Evolutionary conservation across 2,797 vertebrate genomes (phyloP).

Genomic region (Sphenopsis melanotis): DNA sequence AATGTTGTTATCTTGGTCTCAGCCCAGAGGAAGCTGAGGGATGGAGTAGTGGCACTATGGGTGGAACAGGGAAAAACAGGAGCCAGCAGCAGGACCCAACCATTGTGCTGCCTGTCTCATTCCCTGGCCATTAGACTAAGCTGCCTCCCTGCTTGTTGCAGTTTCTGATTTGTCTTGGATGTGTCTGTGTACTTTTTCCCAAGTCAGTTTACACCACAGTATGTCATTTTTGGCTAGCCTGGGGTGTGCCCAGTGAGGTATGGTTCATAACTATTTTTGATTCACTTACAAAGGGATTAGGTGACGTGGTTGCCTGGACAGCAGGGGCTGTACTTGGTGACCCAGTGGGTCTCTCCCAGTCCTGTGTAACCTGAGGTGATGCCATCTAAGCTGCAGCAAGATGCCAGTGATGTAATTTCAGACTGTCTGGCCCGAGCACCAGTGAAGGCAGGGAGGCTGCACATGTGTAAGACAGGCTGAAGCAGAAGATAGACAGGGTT

Average conservation of each 20-base stretch:
- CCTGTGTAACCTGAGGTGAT: conserved; percentile 42
- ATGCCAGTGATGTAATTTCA: conserved; percentile 66
- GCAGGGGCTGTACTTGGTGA: not conserved
- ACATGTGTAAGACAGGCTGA: not conserved
- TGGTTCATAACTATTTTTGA: not conserved
- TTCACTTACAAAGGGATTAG: not conserved
- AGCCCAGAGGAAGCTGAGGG: not conserved
- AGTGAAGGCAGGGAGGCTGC: not conserved
- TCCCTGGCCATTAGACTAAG: not conserved
- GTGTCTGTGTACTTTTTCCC: not conserved
- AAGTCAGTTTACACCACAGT: not conserved
- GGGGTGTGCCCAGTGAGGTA: not conserved
- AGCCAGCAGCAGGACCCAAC: not conserved
- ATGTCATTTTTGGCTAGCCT: not conserved
- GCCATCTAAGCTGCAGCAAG: not conserved
- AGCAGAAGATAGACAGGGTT: not conserved
- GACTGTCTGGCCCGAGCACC: not conserved
- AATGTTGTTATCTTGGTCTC: not conserved
- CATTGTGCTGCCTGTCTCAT: not conserved
- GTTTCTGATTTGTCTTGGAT: not conserved
- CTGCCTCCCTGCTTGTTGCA: not conserved
- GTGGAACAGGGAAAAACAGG: not conserved
- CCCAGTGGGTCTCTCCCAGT: not conserved
- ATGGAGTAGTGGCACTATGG: not conserved
- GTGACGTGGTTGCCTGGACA: not conserved